phyloP scores from a whole-genome alignment of 2,888 invertebrate species.

The Xanthia togata region DNA sequence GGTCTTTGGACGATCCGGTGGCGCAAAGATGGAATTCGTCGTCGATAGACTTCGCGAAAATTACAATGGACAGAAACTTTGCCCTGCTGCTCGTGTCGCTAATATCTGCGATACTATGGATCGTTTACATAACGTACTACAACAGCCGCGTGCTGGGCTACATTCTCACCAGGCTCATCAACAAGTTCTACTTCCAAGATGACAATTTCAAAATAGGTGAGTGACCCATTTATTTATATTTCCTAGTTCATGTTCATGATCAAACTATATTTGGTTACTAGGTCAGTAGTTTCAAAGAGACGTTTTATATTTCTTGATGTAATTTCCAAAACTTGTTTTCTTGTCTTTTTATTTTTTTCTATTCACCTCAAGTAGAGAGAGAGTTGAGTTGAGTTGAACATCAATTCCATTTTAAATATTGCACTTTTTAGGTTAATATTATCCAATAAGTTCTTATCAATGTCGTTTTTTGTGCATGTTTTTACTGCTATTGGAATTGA shows the following conservation, averaged over 20 bases:
- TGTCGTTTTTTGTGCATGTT: slow-evolving; percentile 25
- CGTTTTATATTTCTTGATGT: slow-evolving; percentile 2
- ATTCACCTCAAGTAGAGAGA: background rate
- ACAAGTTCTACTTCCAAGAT: slow-evolving; percentile 95
- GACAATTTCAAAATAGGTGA: slow-evolving; percentile 97
- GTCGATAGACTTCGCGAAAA: slow-evolving; percentile 91
- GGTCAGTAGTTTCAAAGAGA: slow-evolving; percentile 11
- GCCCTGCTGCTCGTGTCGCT: slow-evolving; percentile 95
- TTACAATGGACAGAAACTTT: slow-evolving; percentile 94
- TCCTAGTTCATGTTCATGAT: slow-evolving; percentile 59
- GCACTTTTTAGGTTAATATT: slow-evolving; percentile 13
- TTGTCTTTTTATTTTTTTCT: no score
- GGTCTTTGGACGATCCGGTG: slow-evolving; percentile 78
- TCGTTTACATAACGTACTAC: slow-evolving; percentile 98
- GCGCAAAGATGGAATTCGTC: slow-evolving; percentile 91
- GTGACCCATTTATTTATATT: slow-evolving; percentile 70
- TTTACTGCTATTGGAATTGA: slow-evolving; percentile 8
- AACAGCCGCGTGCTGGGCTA: slow-evolving; percentile 98
- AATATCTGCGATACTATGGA: slow-evolving; percentile 96
- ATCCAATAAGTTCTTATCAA: slow-evolving; percentile 12
- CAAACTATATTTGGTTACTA: slow-evolving; percentile 30
- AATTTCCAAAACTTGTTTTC: background rate
- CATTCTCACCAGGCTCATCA: slow-evolving; percentile 96
- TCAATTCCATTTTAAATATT: background rate
- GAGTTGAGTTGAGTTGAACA: background rate